Evolutionary conservation across 2,113 vertebrate genomes (phyloP), one percentile per base, ranked within the genome.

Genomic region (Chunga burmeisteri): DNA sequence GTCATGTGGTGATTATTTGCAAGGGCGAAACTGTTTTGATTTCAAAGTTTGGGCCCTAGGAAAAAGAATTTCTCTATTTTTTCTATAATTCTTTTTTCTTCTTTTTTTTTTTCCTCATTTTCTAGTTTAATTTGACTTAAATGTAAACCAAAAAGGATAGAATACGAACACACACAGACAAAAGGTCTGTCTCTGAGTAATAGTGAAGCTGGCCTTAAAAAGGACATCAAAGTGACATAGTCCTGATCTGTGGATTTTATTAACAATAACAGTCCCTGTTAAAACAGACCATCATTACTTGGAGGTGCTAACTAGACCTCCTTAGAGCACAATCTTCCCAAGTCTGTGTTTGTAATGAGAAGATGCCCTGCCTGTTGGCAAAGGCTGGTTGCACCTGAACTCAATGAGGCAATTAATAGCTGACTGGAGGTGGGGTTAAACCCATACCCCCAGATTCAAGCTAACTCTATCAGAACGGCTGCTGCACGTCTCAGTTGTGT

Each of bases 1-100:
- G 38, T 55, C 80, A 40, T 18, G 11, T 36, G 16, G 50, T 74
- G 55, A 92, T 91, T 92, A 78, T 91, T 95, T 87, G 62, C 56
- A 75, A 81, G 29, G 16, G 17, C 32, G 38, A 73, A 89, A 47
- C 7, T 63, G 21, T 9, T 61, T 92, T 73, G 26, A 58, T 86
- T 95, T 63, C 2, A 2, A 77, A 84, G 27, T 50, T 84, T 1
- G 0, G 14, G n/a, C 4, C 22, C 25, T 16, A 38, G 26, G 9
- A 42, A 50, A 82, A 66, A 40, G 0, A 32, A 40, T 52, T 52
- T 34, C 4, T 42, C 5, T 20, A 20, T 74, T 89, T 49, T 27
- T 87, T 53, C 34, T 81, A n/a, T 44, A 2, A 17, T 32, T 7
- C n/a, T 50, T 81, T 12, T 14, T 49, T n/a, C n/a, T 46, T 16